phyloP scores from a whole-genome alignment of 2,888 invertebrate genomes.

The Eurytoma californica region DNA sequence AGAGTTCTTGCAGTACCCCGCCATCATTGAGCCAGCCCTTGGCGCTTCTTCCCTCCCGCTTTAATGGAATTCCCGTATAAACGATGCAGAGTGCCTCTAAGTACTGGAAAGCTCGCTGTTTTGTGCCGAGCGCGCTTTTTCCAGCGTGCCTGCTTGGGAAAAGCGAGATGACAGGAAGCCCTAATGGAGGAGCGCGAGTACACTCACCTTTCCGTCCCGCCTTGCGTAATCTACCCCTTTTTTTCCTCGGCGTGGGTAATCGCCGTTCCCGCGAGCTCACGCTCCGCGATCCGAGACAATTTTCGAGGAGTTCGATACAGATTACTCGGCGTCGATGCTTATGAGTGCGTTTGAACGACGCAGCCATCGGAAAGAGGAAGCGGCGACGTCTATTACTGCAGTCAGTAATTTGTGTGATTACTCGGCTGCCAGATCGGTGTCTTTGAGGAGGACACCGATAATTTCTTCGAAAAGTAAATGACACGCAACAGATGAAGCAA shows the following conservation, averaged over 20 bases:
- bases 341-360: not conserved
- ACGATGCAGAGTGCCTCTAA: not conserved
- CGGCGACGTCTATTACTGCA: not conserved
- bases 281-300: not conserved
- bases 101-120: not conserved
- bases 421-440: not conserved
- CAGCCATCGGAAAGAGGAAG: slow-evolving; percentile 3
- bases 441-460: not conserved
- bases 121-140: not conserved
- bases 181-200: slow-evolving; percentile 17
- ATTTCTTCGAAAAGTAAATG: slow-evolving; percentile 1
- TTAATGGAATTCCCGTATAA: slow-evolving; percentile 35
- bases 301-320: not conserved
- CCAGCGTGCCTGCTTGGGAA: not conserved
- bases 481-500: too few species aligned
- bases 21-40: slow-evolving; percentile 43
- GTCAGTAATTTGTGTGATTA: not conserved
- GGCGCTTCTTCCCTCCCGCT: slow-evolving; percentile 21
- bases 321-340: not conserved
- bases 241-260: not conserved
- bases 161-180: slow-evolving; percentile 27
- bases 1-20: slow-evolving; percentile 33
- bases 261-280: not conserved
- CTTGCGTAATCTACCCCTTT: slow-evolving; percentile 10
- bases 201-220: not conserved